A percentile compares a stretch with the other conserved stretches of the same genome.
Evolutionary conservation across 2,888 invertebrate species (phyloP).

Genomic region (Corbicula japonica): DNA sequence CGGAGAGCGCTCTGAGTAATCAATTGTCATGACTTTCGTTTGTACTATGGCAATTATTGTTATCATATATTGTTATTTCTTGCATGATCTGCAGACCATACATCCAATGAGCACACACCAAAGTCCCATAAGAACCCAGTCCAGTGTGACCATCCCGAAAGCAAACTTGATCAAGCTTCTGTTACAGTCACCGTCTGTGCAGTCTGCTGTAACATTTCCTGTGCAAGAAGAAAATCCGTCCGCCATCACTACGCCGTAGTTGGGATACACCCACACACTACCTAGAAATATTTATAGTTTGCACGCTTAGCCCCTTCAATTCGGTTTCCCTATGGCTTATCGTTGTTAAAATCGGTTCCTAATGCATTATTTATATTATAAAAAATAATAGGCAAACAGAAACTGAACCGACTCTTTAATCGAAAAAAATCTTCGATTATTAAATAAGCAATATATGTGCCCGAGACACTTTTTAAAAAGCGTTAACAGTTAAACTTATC

Average conservation of each 20-base stretch:
- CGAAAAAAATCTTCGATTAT: not conserved
- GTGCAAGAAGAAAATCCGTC: too few species aligned
- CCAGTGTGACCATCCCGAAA: conserved; percentile 51
- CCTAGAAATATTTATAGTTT: not conserved
- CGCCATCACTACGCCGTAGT: too few species aligned
- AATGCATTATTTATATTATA: too few species aligned
- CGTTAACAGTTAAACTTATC: too few species aligned
- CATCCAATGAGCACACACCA: not conserved
- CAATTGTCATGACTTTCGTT: conserved; percentile 8
- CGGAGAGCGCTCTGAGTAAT: too few species aligned
- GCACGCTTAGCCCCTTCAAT: too few species aligned
- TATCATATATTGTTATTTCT: not conserved
- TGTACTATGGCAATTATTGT: conserved; percentile 11
- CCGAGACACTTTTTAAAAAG: not conserved
- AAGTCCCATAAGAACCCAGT: conserved; percentile 38
- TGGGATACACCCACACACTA: not conserved
- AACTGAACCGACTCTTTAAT: too few species aligned
- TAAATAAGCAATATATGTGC: not conserved
- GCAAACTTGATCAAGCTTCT: conserved; percentile 29
- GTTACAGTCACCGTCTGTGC: conserved; percentile 25
- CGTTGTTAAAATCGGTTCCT: too few species aligned
- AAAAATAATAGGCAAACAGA: too few species aligned
- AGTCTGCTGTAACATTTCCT: too few species aligned
- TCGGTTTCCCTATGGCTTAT: too few species aligned
- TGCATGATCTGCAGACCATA: not conserved